A percentile compares a stretch with the other conserved stretches of the same genome.
Evolutionary conservation across 2,797 vertebrate species (phyloP).

Genomic region (Dromococcyx pavoninus): DNA sequence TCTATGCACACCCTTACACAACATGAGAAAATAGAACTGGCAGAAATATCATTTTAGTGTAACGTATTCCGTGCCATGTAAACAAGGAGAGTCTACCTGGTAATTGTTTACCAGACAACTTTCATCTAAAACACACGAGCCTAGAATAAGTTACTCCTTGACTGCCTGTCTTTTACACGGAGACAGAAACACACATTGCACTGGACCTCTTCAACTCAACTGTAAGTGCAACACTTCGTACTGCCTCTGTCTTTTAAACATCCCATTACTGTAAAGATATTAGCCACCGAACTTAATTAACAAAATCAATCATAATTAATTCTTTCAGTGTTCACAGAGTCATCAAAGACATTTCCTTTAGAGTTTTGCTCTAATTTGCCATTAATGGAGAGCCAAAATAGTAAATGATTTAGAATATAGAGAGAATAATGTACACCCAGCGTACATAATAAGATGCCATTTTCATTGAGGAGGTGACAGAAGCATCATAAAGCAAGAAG

Average conservation of each 20-base stretch:
- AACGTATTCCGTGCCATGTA: neutral
- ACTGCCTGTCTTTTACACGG: neutral
- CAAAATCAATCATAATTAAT: conserved; percentile 79
- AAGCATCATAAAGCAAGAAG: conserved; percentile 54
- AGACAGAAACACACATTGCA: conserved; percentile 3
- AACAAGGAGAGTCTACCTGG: neutral
- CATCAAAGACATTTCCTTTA: conserved; percentile 65
- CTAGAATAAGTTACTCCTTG: neutral
- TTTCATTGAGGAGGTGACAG: conserved; percentile 45
- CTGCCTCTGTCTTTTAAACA: conserved; percentile 65
- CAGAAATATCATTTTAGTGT: neutral
- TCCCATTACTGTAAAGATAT: conserved; percentile 71
- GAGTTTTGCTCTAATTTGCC: conserved; percentile 69
- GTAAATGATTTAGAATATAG: conserved; percentile 65
- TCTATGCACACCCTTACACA: neutral
- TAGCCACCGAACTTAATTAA: conserved; percentile 73
- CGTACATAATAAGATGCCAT: conserved; percentile 57
- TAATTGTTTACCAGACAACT: conserved; percentile 3
- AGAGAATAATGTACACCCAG: conserved; percentile 60
- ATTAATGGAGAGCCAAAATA: conserved; percentile 74
- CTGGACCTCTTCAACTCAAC: conserved; percentile 14
- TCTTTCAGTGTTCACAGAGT: conserved; percentile 53
- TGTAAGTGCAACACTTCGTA: conserved; percentile 56
- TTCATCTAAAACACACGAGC: neutral
- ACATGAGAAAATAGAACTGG: neutral